phyloP scores from a whole-genome alignment of 2,888 invertebrate species.

The Chromoteleia sp. region DNA sequence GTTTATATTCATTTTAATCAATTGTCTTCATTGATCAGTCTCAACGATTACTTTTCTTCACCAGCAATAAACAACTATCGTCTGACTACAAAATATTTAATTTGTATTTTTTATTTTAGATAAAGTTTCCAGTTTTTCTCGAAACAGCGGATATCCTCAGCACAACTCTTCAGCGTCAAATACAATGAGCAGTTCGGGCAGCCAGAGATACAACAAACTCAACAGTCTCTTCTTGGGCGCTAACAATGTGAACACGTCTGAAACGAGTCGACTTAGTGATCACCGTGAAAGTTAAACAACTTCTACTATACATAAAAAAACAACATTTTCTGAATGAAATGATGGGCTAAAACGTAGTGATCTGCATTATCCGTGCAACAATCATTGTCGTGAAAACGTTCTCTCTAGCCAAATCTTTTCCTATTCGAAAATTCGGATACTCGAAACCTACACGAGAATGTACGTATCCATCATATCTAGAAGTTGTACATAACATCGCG shows the following conservation, averaged over 20 bases:
- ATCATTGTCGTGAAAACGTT: conserved; percentile 37
- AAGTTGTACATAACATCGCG: conserved; percentile 53
- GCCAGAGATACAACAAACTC: conserved; percentile 83
- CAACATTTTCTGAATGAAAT: conserved; percentile 25
- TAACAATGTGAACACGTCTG: conserved; percentile 78
- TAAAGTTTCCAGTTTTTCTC: conserved; percentile 82
- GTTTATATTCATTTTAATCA: too few species aligned
- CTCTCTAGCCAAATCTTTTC: conserved; percentile 62
- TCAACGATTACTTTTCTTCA: too few species aligned
- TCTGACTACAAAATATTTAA: background rate
- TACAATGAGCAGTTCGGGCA: conserved; percentile 83
- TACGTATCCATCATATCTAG: conserved; percentile 15
- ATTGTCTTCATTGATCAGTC: too few species aligned
- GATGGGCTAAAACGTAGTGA: conserved; percentile 24
- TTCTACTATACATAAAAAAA: conserved; percentile 3
- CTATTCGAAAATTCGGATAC: conserved; percentile 27
- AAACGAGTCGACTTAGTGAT: conserved; percentile 80
- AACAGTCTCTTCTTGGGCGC: conserved; percentile 80
- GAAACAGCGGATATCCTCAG: conserved; percentile 80
- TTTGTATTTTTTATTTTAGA: conserved; percentile 73
- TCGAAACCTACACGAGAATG: conserved; percentile 20
- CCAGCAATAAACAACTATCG: background rate
- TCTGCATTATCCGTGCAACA: conserved; percentile 14
- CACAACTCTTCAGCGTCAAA: conserved; percentile 83
- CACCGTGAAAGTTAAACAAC: conserved; percentile 81